phyloP scores from a whole-genome alignment of 2,113 vertebrate species.

The Otus sunia region DNA sequence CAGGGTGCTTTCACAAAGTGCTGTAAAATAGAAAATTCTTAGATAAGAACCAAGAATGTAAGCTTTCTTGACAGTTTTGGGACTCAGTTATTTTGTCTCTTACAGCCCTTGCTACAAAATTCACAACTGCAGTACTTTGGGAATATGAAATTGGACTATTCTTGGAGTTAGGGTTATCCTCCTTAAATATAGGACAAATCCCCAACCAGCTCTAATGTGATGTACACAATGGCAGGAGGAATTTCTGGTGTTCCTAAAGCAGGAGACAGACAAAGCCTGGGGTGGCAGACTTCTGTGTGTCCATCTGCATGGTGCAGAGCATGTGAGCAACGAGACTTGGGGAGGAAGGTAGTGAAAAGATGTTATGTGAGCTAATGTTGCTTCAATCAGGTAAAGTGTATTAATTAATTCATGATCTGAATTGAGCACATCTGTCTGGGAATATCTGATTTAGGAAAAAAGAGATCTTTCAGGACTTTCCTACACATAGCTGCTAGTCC shows the following conservation, averaged over 20 bases:
- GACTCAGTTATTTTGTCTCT: background rate
- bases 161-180: background rate
- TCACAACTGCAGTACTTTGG: background rate
- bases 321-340: background rate
- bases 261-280: background rate
- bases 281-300: background rate
- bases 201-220: background rate
- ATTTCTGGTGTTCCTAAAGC: background rate
- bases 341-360: background rate
- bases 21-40: background rate
- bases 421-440: background rate
- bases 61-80: background rate
- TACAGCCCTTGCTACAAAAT: background rate
- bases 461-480: background rate
- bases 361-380: background rate
- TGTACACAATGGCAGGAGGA: background rate
- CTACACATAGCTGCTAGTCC: background rate
- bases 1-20: background rate
- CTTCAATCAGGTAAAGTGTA: background rate
- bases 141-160: background rate
- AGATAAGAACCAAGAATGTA: background rate
- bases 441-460: background rate
- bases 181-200: background rate
- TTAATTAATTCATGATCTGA: background rate
- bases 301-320: accelerated